Base-by-base conservation (phyloP, 2,797 vertebrate species). In the Aselliscus stoliczkanus region DNA sequence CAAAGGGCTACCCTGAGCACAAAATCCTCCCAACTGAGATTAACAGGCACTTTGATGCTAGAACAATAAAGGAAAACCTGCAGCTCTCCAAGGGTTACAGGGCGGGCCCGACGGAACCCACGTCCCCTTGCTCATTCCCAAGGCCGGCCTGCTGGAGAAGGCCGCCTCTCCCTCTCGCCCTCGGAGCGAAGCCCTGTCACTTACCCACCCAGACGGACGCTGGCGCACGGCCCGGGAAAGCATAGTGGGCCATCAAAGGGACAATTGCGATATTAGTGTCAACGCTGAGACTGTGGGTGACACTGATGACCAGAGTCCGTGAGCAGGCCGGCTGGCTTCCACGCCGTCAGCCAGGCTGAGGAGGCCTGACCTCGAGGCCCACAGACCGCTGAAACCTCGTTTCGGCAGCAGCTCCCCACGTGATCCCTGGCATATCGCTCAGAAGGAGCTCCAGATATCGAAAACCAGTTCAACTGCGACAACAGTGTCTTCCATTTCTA, bases 301-400 rank as follows among this genome's bases (percentile, higher is more conserved):
- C 4, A 1, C 25, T 10, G 4, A 11, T 7, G 11, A 5, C 27
- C 42, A 3, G 6, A 27, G n/a, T n/a, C n/a, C n/a, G n/a, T n/a
- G n/a, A n/a, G n/a, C n/a, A n/a, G n/a, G n/a, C n/a, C n/a, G n/a
- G n/a, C n/a, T n/a, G n/a, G n/a, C n/a, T n/a, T n/a, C n/a, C n/a
- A n/a, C n/a, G n/a, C 56, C 20, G 9, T 64, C 72, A 5, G 5
- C 39, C 60, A 29, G 34, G 47, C 18, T 31, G 76, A 54, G 23
- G 58, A 13, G 7, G n/a, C n/a, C 67, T 27, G 29, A 12, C 17
- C 31, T 12, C 2, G 4, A 50, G 20, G 18, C 17, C 17, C 17
- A 39, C 0, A 8, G 12, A 29, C 9, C 44, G 4, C 9, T 10
- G 25, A 50, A 47, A 29, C 9, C 2, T 23, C 23, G 13, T n/a